Evolutionary conservation across 2,113 vertebrate genomes (phyloP).

Genomic region (Gopherus flavomarginatus): DNA sequence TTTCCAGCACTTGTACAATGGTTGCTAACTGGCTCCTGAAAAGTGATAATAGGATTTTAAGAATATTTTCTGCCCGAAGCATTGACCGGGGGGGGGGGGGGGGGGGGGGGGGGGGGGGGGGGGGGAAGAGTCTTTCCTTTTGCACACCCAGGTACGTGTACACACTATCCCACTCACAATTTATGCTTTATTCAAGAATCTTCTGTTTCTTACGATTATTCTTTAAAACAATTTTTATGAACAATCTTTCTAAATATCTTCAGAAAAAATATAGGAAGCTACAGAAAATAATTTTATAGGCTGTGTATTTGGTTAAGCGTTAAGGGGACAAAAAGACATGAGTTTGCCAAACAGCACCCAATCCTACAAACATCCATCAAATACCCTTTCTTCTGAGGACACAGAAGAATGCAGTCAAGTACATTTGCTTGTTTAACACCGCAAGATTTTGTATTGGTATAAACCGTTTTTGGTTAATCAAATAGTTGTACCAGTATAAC

Average conservation of each 20-base stretch:
- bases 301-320: not conserved
- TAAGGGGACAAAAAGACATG: no score
- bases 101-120: not conserved
- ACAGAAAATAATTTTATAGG: not conserved
- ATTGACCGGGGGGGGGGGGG: not conserved
- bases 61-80: not conserved
- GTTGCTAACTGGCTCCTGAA: not conserved
- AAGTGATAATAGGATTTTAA: not conserved
- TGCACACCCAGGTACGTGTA: not conserved
- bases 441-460: no score
- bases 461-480: no score
- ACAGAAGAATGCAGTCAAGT: not conserved
- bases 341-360: not conserved
- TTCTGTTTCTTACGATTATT: not conserved
- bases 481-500: no score
- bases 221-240: not conserved
- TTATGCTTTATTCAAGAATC: not conserved
- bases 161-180: accelerated
- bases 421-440: not conserved
- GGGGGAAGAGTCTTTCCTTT: not conserved
- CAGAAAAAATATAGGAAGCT: not conserved
- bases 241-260: not conserved
- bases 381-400: not conserved
- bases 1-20: accelerated
- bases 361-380: not conserved